Base-by-base conservation (phyloP, 2,888 invertebrate species). In the Habrosyne pyritoides region DNA sequence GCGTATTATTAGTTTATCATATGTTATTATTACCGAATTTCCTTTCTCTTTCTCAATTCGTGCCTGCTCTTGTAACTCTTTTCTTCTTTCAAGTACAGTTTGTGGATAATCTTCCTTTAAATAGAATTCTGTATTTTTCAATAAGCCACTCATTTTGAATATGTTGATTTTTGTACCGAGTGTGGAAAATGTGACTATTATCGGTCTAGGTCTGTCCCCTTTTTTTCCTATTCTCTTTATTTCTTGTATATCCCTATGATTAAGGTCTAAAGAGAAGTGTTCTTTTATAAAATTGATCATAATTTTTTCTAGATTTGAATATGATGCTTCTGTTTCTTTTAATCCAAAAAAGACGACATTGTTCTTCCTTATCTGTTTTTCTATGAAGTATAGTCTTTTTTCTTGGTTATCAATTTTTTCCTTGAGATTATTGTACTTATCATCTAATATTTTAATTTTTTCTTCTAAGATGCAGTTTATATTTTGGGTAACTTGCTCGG, bases 331-430 rank as follows among this genome's bases (percentile, higher is more conserved):
- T 28, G 10, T 56, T 54, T 67, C 65, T 21, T 55, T 30, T 8
- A 64, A n/a, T 8, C 64, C 64, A 26, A 67, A 67, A 22, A 64
- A 57, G 2, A 67, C 63, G 0, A 67, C 21, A 14, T 67, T 67
- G 3, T 24, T 57, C 48, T 58, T 33, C 48, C 61, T 64, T 36
- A 53, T 33, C 28, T 67, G 60, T 56, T 58, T 67, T 54, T 64
- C 64, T 21, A 66, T 1, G 22, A 57, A 55, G 10, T 63, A 52
- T 10, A 66, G 33, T 55, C 63, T 42, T 55, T 60, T 56, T 52
- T 66, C 61, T 52, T 60, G 66, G 10, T 63, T 59, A 53, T 66
- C 61, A 0, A 52, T 2, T 30, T 50, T 56, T 53, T 57, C 51
- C 42, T 54, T 61, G 2, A 66, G 51, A n/a, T 56, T 28, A 0